phyloP scores from a whole-genome alignment of 1,140 invertebrate genomes.

The Xylocopa sonorina region DNA sequence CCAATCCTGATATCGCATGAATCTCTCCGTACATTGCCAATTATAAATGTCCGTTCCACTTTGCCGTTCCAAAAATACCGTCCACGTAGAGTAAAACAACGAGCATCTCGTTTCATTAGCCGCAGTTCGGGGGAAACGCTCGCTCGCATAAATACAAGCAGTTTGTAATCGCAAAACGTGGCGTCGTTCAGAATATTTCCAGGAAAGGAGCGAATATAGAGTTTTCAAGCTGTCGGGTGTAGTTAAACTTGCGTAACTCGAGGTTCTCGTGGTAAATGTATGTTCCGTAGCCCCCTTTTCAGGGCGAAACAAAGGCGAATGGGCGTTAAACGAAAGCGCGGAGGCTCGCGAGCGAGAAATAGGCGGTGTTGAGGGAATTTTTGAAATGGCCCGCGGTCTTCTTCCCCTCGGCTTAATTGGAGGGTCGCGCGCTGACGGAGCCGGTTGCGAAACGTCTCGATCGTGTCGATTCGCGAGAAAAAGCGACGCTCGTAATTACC shows the following conservation, averaged over 20 bases:
- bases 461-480: background rate
- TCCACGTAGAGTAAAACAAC: too few relatives aligned
- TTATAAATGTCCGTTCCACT: background rate
- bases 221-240: too few relatives aligned
- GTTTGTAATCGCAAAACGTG: too few relatives aligned
- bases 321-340: background rate
- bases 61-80: background rate
- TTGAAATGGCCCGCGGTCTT: slow-evolving; percentile 1
- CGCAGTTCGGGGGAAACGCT: too few relatives aligned
- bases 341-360: background rate
- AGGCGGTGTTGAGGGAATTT: background rate
- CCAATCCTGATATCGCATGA: background rate
- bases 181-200: too few relatives aligned
- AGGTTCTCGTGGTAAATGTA: too few relatives aligned
- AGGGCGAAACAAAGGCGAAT: background rate
- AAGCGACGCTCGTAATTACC: slow-evolving; percentile 40
- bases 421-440: background rate
- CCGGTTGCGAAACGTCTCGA: background rate
- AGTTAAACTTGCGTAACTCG: too few relatives aligned
- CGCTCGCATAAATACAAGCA: too few relatives aligned
- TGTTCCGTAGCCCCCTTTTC: too few relatives aligned
- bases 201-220: too few relatives aligned
- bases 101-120: too few relatives aligned
- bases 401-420: slow-evolving; percentile 12
- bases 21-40: background rate